phyloP scores from a whole-genome alignment of 2,797 vertebrate species.

The Esox lucius region DNA sequence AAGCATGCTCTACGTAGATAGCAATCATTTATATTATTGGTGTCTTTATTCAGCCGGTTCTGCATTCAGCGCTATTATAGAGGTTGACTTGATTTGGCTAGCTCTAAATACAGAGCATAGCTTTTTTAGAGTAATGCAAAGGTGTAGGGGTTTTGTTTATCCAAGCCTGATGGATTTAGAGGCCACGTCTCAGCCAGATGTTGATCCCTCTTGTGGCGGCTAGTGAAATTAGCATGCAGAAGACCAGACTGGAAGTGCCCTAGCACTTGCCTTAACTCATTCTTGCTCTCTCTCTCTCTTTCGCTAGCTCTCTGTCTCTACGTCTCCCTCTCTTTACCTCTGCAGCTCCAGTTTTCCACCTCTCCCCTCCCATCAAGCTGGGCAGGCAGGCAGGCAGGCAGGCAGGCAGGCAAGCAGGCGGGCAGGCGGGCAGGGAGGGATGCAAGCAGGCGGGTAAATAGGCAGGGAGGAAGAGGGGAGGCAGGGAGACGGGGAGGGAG shows the following conservation, averaged over 20 bases:
- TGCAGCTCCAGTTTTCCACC: conserved; percentile 29
- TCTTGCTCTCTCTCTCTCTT: conserved; percentile 25
- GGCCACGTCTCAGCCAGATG: conserved; percentile 55
- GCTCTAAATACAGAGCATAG: no score
- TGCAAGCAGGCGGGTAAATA: conserved; percentile 37
- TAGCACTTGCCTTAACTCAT: conserved; percentile 55
- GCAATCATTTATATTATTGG: no score
- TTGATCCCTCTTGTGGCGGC: conserved; percentile 53
- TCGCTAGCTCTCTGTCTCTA: conserved; percentile 45
- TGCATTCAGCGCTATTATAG: no score
- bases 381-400: not conserved
- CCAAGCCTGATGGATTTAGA: conserved; percentile 41
- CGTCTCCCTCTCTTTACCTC: no score
- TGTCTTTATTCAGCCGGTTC: no score
- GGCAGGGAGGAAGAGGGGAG: not conserved
- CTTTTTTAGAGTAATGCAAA: not conserved
- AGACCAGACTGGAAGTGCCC: conserved; percentile 58
- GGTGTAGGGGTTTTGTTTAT: conserved; percentile 18
- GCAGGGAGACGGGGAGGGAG: conserved; percentile 26
- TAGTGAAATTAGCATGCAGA: conserved; percentile 65
- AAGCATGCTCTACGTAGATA: no score
- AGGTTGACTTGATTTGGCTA: not conserved
- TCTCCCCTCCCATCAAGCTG: not conserved
- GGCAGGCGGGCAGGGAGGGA: conserved; percentile 30
- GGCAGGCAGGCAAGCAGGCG: conserved; percentile 27